Percentiles rank a stretch among this genome's conserved stretches.
phyloP scores from a whole-genome alignment of 2,797 vertebrate genomes.

The Mormyrops attenuatus region DNA sequence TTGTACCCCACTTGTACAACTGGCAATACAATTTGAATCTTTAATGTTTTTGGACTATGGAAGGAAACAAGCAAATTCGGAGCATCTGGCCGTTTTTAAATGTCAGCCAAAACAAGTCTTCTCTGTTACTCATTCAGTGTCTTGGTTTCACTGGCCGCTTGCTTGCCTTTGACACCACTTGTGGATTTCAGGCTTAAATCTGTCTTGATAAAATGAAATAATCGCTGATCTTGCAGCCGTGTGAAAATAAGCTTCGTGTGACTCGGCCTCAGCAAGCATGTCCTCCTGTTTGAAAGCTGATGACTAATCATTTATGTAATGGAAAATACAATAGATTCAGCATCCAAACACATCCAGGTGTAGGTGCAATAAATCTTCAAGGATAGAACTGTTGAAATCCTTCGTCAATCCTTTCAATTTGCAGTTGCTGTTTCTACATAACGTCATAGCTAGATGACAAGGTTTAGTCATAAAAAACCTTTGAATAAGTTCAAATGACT shows the following conservation, averaged over 20 bases:
- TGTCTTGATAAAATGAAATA: background rate
- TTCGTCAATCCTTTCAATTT: background rate
- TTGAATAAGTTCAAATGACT: background rate
- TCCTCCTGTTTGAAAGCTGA: constrained; percentile 6
- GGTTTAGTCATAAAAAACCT: background rate
- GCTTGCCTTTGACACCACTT: background rate
- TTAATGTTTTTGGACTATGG: background rate
- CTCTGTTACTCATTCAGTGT: background rate
- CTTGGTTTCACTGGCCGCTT: background rate
- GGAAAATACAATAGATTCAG: background rate
- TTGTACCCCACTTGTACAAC: background rate
- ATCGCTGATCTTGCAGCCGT: constrained; percentile 11
- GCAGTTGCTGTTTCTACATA: background rate
- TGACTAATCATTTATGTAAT: constrained; percentile 22
- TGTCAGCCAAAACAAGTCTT: background rate
- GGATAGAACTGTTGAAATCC: background rate
- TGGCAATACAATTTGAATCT: background rate
- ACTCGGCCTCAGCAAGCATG: constrained; percentile 4
- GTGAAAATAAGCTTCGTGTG: background rate
- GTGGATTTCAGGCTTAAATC: background rate
- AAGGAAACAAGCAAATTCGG: background rate
- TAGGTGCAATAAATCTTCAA: constrained; percentile 15
- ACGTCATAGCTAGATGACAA: background rate
- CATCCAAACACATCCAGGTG: constrained; percentile 8
- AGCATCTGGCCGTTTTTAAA: background rate